Base-by-base conservation (phyloP, 2,888 invertebrate genomes). In the Acleris sparsana region DNA sequence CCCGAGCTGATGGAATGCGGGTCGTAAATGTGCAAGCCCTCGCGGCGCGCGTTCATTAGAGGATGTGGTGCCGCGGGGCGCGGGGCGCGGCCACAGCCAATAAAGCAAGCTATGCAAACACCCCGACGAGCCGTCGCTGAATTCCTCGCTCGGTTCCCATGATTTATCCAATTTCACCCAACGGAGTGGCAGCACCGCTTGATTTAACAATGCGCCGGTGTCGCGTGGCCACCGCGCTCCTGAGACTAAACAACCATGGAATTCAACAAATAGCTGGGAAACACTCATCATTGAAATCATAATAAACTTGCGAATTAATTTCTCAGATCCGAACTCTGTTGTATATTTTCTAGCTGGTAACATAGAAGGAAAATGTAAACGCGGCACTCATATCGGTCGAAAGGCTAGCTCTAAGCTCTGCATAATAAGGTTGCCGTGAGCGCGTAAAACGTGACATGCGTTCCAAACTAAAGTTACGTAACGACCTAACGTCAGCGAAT, bases 61-160 rank as follows among this genome's bases (percentile, higher is more conserved):
- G 79, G 78, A 79, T 79, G 79, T 75, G 72, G 73, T 75, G 70
- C 73, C 69, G 71, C 68, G 56, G 67, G 61, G 51, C 33, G 62
- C 66, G 71, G 71, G 73, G 79, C 79, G 77, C 76, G 86, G 91
- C 88, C 86, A 85, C 88, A 87, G 88, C 85, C 83, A 87, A 92
- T 92, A 92, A 92, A 92, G 86, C 84, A 83, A 89, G 84, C 89
- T 86, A 92, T 91, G 89, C 90, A 87, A 90, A 90, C 88, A 88
- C 82, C 81, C 57, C 29, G 57, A 9, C 57, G 57, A 49, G 18
- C 46, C 57, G 48, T 17, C 56, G 70, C 63, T 63, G 69, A 69
- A 72, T 72, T 90, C 91, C 90, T 77, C 80, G 74, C 78, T 80
- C 76, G 75, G 88, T 92, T 92, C 92, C 90, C 92, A 92, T 85